Base-by-base conservation (phyloP, 1,140 invertebrate genomes). In the Hyles vespertilio region DNA sequence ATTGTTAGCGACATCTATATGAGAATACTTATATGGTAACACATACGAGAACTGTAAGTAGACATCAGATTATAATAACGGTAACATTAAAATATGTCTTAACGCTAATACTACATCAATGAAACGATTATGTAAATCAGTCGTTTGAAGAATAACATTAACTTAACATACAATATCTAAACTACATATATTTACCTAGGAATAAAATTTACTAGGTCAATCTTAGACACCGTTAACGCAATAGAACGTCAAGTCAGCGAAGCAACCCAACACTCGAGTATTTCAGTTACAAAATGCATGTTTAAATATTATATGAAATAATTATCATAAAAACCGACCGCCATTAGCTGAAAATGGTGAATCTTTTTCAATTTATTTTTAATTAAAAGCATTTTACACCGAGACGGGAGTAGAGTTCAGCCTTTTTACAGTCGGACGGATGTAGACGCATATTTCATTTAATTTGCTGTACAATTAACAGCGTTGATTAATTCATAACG, bases 111-210 rank as follows among this genome's bases (percentile, higher is more conserved):
- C 59, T 78, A 81, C 65, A 48, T 69, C 64, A 76, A 77, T 70
- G 69, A 79, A 81, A 81, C 68, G 74, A 82, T 78, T 81, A 77
- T 82, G 76, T 82, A 82, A 84, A 84, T 84, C 81, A 84, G 81
- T 84, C 81, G 68, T 82, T 84, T 77, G 78, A 81, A 81, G 70
- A 77, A 78, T 74, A 78, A 78, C 58, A 63, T 77, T 40, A 40
- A 40, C 36, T 40, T 40, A 40, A 40, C 8, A 40, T 40, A 40
- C 36, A 40, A 40, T 40, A 77, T 67, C 63, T 77, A 77, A 74
- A 65, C 58, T 4, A 47, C n/a, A 3, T 48, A 10, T 22, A 48
- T 22, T 48, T 48, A 48, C 12, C 46, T 48, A 48, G 36, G 36
- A 40, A 40, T 40, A 40, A 40, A 40, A 40, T 40, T 40, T 40